A percentile compares a stretch with the other conserved stretches of the same genome.
These are phyloP conservation scores for Miichthys miiuy DNA, from an alignment of 2,797 vertebrate species.

Conservation along the genomic window DNA sequence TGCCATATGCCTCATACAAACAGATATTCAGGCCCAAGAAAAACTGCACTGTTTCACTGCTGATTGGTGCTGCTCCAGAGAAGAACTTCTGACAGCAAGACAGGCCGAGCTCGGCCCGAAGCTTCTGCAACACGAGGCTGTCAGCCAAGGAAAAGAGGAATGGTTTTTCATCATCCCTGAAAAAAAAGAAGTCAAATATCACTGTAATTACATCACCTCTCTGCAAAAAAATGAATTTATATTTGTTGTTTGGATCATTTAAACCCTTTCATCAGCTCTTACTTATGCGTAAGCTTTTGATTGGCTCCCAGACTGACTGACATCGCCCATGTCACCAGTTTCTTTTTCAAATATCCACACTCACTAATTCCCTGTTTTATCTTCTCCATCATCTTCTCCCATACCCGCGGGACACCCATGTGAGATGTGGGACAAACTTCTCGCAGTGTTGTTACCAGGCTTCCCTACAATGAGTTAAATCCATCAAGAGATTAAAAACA, in stretches of 20 bases:
- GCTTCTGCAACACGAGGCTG: constrained; percentile 87
- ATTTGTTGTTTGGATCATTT: neutral
- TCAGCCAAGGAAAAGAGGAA: constrained; percentile 86
- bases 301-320: constrained; percentile 88
- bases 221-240: neutral
- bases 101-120: constrained; percentile 87
- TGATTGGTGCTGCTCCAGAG: constrained; percentile 89
- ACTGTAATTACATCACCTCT: neutral
- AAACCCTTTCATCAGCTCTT: constrained; percentile 17
- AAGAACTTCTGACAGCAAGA: constrained; percentile 89
- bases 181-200: constrained; percentile 2
- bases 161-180: constrained; percentile 85
- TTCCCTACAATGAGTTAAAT: constrained; percentile 80
- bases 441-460: constrained; percentile 85
- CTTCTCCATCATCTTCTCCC: constrained; percentile 94
- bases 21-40: constrained; percentile 90
- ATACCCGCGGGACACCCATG: constrained; percentile 92
- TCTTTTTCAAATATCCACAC: constrained; percentile 88
- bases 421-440: constrained; percentile 89
- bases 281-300: constrained; percentile 82
- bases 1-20: constrained; percentile 90
- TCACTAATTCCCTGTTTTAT: constrained; percentile 86
- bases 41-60: constrained; percentile 85
- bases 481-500: constrained; percentile 4
- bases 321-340: constrained; percentile 91